phyloP scores from a whole-genome alignment of 2,113 vertebrate species.

The Aplodontia rufa region DNA sequence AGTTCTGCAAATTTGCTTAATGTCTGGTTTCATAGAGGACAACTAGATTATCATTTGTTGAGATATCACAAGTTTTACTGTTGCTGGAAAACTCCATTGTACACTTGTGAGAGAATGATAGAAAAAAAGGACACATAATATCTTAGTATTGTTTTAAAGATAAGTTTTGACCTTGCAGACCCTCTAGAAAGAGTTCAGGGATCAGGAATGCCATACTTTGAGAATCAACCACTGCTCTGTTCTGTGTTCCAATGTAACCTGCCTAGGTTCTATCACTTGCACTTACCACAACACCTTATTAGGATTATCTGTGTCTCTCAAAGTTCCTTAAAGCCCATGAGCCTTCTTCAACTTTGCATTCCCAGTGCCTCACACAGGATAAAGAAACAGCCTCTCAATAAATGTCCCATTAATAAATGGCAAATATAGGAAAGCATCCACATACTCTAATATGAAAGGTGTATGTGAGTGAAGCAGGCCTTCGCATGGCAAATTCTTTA shows the following conservation, averaged over 20 bases:
- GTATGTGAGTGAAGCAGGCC: not conserved
- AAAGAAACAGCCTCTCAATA: not conserved
- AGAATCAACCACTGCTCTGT: not conserved
- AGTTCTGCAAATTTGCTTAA: not conserved
- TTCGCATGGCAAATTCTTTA: not conserved
- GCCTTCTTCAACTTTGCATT: not conserved
- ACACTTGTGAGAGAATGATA: not conserved
- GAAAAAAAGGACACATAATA: not conserved
- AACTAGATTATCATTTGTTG: not conserved
- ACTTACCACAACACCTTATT: not conserved
- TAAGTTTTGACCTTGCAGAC: not conserved
- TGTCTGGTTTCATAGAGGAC: not conserved
- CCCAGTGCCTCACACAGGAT: not conserved
- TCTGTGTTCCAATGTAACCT: not conserved
- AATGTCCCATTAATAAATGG: not conserved
- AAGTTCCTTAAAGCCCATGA: slow-evolving; percentile 20
- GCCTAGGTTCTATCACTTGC: not conserved
- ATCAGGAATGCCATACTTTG: not conserved
- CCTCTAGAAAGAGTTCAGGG: not conserved
- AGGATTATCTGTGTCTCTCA: not conserved
- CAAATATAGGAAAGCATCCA: not conserved
- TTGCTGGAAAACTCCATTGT: not conserved
- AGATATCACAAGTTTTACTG: not conserved
- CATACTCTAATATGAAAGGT: not conserved
- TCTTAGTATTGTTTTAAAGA: not conserved